Evolutionary conservation across 1,140 invertebrate species (phyloP).

Genomic region (silkworm (Bombyx mori)): ASM3026992v2 NC_085115.1:9843501-9844000

Average conservation of each 20-base stretch:
- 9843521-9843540: slow-evolving; percentile 95
- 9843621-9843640: too few relatives aligned
- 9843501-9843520: slow-evolving; percentile 95
- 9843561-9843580: slow-evolving; percentile 94
- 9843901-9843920: slow-evolving; percentile 89
- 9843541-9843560: slow-evolving; percentile 96
- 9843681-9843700: slow-evolving; percentile 77
- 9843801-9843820: slow-evolving; percentile 85
- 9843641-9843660: too few relatives aligned
- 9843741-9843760: slow-evolving; percentile 88
- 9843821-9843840: slow-evolving; percentile 88
- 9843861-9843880: slow-evolving; percentile 90
- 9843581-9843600: slow-evolving; percentile 96
- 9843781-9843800: slow-evolving; percentile 92
- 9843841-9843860: slow-evolving; percentile 91
- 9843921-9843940: slow-evolving; percentile 90
- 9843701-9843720: slow-evolving; percentile 97
- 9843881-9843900: slow-evolving; percentile 88
- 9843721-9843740: slow-evolving; percentile 93
- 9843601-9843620: slow-evolving; percentile 80
- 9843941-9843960: slow-evolving; percentile 91
- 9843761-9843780: slow-evolving; percentile 92
- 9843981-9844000: slow-evolving; percentile 92
- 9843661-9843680: background rate
- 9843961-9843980: slow-evolving; percentile 89